Evolutionary conservation across 2,113 vertebrate genomes (phyloP).

Genomic region (Phrynosoma blainvillii): DNA sequence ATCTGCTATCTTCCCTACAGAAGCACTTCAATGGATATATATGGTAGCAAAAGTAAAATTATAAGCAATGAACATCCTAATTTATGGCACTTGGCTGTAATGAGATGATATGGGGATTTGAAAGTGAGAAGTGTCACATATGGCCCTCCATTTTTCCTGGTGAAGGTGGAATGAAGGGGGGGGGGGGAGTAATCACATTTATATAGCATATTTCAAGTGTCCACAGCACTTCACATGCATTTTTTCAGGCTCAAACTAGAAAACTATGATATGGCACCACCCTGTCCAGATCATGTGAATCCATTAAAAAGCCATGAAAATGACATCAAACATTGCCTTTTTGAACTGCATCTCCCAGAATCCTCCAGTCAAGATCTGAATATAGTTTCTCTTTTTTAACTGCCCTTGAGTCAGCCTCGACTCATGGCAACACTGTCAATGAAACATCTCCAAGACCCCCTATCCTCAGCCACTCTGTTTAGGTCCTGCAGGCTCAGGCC

Average conservation of each 20-base stretch:
- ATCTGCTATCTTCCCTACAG: constrained; percentile 60
- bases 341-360: too few relatives aligned
- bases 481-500: too few relatives aligned
- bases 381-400: too few relatives aligned
- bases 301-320: neutral
- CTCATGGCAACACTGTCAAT: too few relatives aligned
- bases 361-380: too few relatives aligned
- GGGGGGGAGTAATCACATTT: constrained; percentile 46
- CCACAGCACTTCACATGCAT: neutral
- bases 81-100: constrained; percentile 69
- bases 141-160: constrained; percentile 45
- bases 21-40: constrained; percentile 70
- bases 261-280: neutral
- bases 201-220: neutral
- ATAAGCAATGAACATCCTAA: constrained; percentile 66
- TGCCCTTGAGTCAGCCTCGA: too few relatives aligned
- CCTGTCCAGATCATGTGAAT: neutral
- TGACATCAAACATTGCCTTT: too few relatives aligned
- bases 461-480: too few relatives aligned
- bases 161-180: constrained; percentile 41
- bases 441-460: too few relatives aligned
- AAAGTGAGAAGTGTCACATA: constrained; percentile 63
- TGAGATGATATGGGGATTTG: constrained; percentile 62
- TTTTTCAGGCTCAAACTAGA: neutral
- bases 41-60: constrained; percentile 64